Evolutionary conservation across 1,140 invertebrate species (phyloP).

Genomic region (Carcinoscorpius rotundicauda): DNA sequence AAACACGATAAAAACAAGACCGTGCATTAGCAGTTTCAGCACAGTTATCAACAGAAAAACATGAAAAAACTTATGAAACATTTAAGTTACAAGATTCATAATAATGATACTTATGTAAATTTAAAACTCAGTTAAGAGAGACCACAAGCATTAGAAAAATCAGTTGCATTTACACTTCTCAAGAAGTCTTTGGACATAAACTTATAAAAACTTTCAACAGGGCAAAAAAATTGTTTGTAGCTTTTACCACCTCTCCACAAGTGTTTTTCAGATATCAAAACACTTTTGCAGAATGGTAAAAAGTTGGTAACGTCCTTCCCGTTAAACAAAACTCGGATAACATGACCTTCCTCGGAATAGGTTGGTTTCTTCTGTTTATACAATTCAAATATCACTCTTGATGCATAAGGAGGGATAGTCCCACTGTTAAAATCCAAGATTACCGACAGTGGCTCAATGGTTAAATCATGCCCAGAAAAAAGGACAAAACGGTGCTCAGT

Average conservation of each 20-base stretch:
- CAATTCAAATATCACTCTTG: conserved; percentile 67
- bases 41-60: too few species aligned
- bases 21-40: too few species aligned
- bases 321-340: conserved; percentile 70
- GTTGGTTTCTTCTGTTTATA: conserved; percentile 38
- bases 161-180: conserved; percentile 15
- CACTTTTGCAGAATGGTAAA: conserved; percentile 54
- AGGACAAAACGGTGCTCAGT: conserved; percentile 59
- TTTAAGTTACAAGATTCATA: too few species aligned
- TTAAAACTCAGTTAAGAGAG: neutral
- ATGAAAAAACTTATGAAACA: too few species aligned
- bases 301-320: conserved; percentile 71
- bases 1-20: too few species aligned
- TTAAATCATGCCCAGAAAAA: conserved; percentile 85
- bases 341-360: conserved; percentile 38
- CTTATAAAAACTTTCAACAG: conserved; percentile 28
- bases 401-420: conserved; percentile 56
- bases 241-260: conserved; percentile 1
- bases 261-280: neutral
- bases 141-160: conserved; percentile 18
- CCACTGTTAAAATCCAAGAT: conserved; percentile 56
- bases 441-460: conserved; percentile 63
- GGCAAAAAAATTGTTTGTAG: conserved; percentile 25
- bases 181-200: conserved; percentile 27
- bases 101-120: too few species aligned